Percentiles rank a stretch among this genome's conserved stretches.
Evolutionary conservation across 2,888 invertebrate genomes (phyloP).

Genomic region (Automeris io): DNA sequence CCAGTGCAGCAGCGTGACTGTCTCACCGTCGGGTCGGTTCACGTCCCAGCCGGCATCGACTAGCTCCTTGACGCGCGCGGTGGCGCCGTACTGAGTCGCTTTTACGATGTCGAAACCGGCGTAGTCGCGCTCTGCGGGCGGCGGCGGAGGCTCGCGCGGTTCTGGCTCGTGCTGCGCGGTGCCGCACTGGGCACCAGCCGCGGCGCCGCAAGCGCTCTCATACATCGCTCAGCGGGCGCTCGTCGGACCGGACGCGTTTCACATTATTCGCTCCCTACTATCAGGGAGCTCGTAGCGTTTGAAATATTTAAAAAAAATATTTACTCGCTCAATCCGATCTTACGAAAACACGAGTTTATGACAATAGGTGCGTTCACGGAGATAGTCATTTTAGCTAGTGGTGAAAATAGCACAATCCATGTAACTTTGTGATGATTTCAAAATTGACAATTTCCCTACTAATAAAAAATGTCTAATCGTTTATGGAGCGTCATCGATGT

Average conservation of each 20-base stretch:
- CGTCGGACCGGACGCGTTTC: background rate
- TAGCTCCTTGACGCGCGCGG: constrained; percentile 88
- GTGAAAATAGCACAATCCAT: too few relatives aligned
- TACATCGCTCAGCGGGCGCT: background rate
- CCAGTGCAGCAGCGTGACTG: constrained; percentile 99
- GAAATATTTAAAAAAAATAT: too few relatives aligned
- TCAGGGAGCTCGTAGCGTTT: background rate
- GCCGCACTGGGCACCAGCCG: constrained; percentile 80
- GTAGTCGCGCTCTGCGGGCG: constrained; percentile 79
- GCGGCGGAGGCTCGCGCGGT: constrained; percentile 78
- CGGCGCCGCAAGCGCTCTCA: constrained; percentile 80
- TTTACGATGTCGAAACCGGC: constrained; percentile 94
- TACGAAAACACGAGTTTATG: too few relatives aligned
- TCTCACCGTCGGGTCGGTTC: constrained; percentile 95
- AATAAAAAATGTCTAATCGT: too few relatives aligned
- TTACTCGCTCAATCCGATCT: too few relatives aligned
- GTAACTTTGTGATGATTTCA: too few relatives aligned
- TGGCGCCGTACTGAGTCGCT: constrained; percentile 97
- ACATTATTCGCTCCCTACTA: background rate
- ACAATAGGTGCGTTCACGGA: too few relatives aligned
- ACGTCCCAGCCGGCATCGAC: constrained; percentile 96
- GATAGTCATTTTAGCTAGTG: too few relatives aligned
- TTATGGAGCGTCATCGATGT: too few relatives aligned
- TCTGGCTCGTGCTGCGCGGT: constrained; percentile 79
- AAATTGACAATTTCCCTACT: too few relatives aligned